Evolutionary conservation across 1,140 invertebrate genomes (phyloP).

Genomic region (Calephelis nemesis): DNA sequence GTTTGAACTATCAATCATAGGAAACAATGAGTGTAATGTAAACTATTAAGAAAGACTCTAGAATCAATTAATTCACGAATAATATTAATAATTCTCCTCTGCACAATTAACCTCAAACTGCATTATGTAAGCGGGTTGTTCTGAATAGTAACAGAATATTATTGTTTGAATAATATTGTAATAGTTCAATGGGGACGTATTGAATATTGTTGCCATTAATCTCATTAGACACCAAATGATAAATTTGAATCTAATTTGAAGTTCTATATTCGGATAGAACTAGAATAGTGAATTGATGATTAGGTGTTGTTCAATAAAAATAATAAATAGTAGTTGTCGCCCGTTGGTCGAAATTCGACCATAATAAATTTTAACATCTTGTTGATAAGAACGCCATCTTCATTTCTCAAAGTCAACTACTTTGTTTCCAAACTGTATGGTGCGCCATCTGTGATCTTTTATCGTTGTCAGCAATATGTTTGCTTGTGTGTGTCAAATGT

Average conservation of each 20-base stretch:
- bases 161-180: constrained; percentile 10
- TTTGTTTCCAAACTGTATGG: too few relatives aligned
- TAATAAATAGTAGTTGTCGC: too few relatives aligned
- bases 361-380: too few relatives aligned
- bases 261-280: neutral
- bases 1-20: too few relatives aligned
- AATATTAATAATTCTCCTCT: neutral
- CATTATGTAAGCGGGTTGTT: constrained; percentile 5
- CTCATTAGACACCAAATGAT: constrained; percentile 10
- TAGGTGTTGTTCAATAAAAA: neutral
- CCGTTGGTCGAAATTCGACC: too few relatives aligned
- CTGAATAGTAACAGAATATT: neutral
- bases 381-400: too few relatives aligned
- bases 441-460: too few relatives aligned
- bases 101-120: neutral
- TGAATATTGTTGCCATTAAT: neutral
- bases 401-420: too few relatives aligned
- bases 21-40: too few relatives aligned
- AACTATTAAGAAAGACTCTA: neutral
- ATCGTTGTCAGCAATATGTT: too few relatives aligned
- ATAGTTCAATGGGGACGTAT: neutral
- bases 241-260: constrained; percentile 9
- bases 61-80: neutral
- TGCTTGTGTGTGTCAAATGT: too few relatives aligned
- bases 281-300: neutral